Conservation (phyloP, 2,888 invertebrate species). For the Tridacna gigas region DNA sequence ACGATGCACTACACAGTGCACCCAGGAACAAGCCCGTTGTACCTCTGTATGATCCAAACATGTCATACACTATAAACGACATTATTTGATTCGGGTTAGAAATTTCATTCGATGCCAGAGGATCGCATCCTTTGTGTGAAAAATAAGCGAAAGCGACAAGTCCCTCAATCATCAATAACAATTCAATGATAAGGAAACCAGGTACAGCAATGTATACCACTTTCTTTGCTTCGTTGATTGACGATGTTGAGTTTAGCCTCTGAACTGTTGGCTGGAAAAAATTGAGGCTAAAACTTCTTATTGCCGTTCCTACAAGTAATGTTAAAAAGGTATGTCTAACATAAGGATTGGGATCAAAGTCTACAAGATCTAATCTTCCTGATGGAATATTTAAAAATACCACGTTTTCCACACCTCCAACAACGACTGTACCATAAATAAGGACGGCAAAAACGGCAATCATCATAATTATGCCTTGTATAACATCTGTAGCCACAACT, state of each 20-base stretch:
- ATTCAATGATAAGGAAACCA: constrained; percentile 36
- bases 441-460: constrained; percentile 33
- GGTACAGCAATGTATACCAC: constrained; percentile 38
- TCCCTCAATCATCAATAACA: constrained; percentile 48
- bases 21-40: constrained; percentile 42
- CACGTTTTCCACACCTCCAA: constrained; percentile 39
- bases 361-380: constrained; percentile 37
- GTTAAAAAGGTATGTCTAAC: constrained; percentile 52
- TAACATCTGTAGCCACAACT: constrained; percentile 47
- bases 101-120: constrained; percentile 43
- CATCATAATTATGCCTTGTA: constrained; percentile 50
- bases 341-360: constrained; percentile 42
- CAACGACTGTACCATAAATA: constrained; percentile 38
- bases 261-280: constrained; percentile 33
- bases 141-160: constrained; percentile 52
- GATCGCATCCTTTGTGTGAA: constrained; percentile 49
- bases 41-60: constrained; percentile 39
- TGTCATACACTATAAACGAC: constrained; percentile 40
- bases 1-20: constrained; percentile 43
- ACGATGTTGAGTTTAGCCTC: constrained; percentile 47
- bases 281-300: constrained; percentile 12
- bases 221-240: constrained; percentile 41
- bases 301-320: constrained; percentile 25
- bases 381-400: constrained; percentile 35
- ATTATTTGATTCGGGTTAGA: constrained; percentile 54